Conservation (phyloP, 1,140 invertebrate species). For the Platorchestia sp. region DNA sequence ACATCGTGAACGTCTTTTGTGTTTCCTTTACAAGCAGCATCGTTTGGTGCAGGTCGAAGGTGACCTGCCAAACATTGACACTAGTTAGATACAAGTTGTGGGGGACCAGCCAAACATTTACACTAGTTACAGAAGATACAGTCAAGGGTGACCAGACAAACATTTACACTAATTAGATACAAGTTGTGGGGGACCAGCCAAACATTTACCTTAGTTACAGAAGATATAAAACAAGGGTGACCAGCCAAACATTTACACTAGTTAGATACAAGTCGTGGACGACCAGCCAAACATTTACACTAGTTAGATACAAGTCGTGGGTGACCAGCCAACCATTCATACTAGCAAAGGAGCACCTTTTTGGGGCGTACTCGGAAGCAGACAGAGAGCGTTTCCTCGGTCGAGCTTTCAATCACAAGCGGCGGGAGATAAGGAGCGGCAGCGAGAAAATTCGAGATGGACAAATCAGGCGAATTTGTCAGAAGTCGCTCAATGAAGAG, state of each 20-base stretch:
- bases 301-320: too few relatives aligned
- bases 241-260: not conserved
- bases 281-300: not conserved
- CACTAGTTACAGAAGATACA: too few relatives aligned
- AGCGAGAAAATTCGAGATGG: slow-evolving; percentile 53
- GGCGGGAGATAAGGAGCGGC: slow-evolving; percentile 32
- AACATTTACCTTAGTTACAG: too few relatives aligned
- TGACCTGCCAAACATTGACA: not conserved
- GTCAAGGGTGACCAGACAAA: too few relatives aligned
- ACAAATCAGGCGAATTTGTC: slow-evolving; percentile 53
- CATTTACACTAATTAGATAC: not conserved
- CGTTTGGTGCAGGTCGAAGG: too few relatives aligned
- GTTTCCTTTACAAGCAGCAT: not conserved
- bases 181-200: not conserved
- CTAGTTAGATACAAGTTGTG: not conserved
- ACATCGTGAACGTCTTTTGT: not conserved
- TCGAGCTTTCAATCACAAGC: slow-evolving; percentile 34
- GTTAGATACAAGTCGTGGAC: not conserved
- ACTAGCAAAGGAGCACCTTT: not conserved
- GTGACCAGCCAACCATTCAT: too few relatives aligned
- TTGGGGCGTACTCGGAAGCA: not conserved
- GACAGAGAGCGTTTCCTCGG: not conserved
- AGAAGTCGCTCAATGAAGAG: slow-evolving; percentile 50
- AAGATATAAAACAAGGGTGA: too few relatives aligned
- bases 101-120: not conserved